Base-by-base conservation (phyloP, 2,888 invertebrate species). In the Meghimatium bilineatum region DNA sequence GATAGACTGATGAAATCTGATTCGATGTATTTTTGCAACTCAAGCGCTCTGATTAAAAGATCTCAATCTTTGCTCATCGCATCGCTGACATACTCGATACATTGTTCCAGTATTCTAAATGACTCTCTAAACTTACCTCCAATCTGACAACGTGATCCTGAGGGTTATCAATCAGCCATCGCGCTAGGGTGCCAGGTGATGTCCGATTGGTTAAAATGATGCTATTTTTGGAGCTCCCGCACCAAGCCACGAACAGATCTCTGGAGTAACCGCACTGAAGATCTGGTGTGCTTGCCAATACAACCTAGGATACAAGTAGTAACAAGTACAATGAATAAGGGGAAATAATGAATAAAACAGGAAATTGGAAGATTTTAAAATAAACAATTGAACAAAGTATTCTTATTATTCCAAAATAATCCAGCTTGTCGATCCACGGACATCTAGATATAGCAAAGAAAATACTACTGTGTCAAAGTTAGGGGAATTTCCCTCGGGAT, bases 161-260 rank as follows among this genome's bases (percentile, higher is more conserved):
- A 5, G 94, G 94, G 86, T 94, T 94, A 86, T 95, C 94, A 49
- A 95, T 94, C 29, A 95, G 92, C 87, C 93, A 93, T 82, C 95
- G 88, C 1, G 94, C 94, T 67, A 95, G 92, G 1, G 95, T 95
- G 10, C 94, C 94, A 67, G 93, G 95, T 95, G 96, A 96, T 94
- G 92, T 97, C 83, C 95, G 90, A 74, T 92, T 96, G 0, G 99
- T 99, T 82, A 99, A 94, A 86, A 99, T 97, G 87, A 99, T 97
- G 92, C 97, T 97, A 93, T 99, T 99, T 92, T 97, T 96, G 1
- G 97, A 95, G 94, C 97, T 97, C 0, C 96, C 95, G 82, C 98
- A 97, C 99, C 99, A 99, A 90, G 97, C 96, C 3, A 98, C 94
- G 93, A 99, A 99, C 38, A 99, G 94, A 91, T 99, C 99, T 82